Base-by-base conservation (phyloP, 2,797 vertebrate genomes). In the Rhinella marina region DNA sequence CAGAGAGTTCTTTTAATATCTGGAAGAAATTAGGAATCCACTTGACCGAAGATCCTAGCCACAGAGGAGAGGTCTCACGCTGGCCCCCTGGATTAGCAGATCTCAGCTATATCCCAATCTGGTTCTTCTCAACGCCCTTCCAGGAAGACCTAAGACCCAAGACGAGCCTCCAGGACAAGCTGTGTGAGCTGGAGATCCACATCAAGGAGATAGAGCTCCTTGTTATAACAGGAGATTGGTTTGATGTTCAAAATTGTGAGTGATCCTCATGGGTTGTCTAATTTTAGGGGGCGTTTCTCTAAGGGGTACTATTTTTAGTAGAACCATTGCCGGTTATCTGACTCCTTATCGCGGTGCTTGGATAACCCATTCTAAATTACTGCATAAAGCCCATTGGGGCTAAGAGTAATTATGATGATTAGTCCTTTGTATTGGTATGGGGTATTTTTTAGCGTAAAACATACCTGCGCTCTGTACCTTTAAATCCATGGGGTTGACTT, bases 191-290 rank as follows among this genome's bases (percentile, higher is more conserved):
- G 86, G 92, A 92, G 86, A 95, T 94, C 87, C 91, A 92, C 66
- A 92, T 95, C 6, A 95, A 95, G 92, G 94, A 95, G 90, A 91
- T 94, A 90, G 94, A 95, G 91, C 92, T 95, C 84, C 82, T 92
- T 75, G 91, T 90, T 14, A 92, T 95, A 83, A 76, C 94, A 59
- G 95, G 92, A 21, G 94, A 95, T 1, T 90, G 91, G 84, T 93
- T 93, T 89, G 93, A 95, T 86, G 88, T 85, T 41, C 91, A 92
- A 90, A 92, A 91, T 90, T 94, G 93, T 94, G 92, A 91, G 93
- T 94, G 21, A 6, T 64, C 19, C 41, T 61, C 19, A 32, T 5
- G 17, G 10, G 12, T 12, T 14, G 23, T 8, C 21, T 79, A n/a
- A 25, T n/a, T 73, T 41, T 77, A 77, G 5, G n/a, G 48, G 14